A percentile compares a stretch with the other conserved stretches of the same genome.
phyloP scores from a whole-genome alignment of 1,140 invertebrate species.

The Protaetia brevitarsis region DNA sequence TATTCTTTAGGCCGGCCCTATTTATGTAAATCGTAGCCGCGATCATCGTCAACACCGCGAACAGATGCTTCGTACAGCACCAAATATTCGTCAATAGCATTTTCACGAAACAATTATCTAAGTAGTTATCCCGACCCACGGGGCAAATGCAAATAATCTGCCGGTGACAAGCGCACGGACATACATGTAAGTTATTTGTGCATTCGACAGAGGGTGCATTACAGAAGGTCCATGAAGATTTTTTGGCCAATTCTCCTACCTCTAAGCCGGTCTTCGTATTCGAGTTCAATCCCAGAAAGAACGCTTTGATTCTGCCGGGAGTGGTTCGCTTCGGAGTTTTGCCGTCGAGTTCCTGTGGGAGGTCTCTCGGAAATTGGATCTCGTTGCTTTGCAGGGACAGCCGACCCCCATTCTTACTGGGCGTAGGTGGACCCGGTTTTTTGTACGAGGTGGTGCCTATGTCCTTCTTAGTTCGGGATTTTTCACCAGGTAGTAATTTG shows the following conservation, averaged over 20 bases:
- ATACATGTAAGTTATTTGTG: background rate
- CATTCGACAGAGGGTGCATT: background rate
- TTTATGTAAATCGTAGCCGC: slow-evolving; percentile 3
- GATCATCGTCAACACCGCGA: background rate
- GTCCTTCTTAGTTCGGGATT: slow-evolving; percentile 54
- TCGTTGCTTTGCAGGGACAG: slow-evolving; percentile 58
- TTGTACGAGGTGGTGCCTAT: slow-evolving; percentile 69
- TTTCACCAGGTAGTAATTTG: slow-evolving; percentile 56
- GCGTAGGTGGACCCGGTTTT: slow-evolving; percentile 77
- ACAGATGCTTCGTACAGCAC: slow-evolving; percentile 16
- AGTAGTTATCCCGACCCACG: background rate
- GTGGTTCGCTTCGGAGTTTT: slow-evolving; percentile 41
- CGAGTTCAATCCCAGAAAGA: slow-evolving; percentile 36
- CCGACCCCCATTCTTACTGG: slow-evolving; percentile 76
- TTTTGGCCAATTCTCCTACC: slow-evolving; percentile 29
- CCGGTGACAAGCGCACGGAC: background rate
- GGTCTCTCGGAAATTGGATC: slow-evolving; percentile 36
- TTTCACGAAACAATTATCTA: slow-evolving; percentile 6
- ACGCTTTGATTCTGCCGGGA: slow-evolving; percentile 37
- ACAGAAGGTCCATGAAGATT: slow-evolving; percentile 17
- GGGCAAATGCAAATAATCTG: background rate
- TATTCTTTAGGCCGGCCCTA: background rate
- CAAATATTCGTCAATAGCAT: slow-evolving; percentile 17
- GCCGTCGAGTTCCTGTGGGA: slow-evolving; percentile 35
- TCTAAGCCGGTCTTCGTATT: slow-evolving; percentile 31